Conservation (phyloP, 2,888 invertebrate species). For the Melanostoma mellinum region DNA sequence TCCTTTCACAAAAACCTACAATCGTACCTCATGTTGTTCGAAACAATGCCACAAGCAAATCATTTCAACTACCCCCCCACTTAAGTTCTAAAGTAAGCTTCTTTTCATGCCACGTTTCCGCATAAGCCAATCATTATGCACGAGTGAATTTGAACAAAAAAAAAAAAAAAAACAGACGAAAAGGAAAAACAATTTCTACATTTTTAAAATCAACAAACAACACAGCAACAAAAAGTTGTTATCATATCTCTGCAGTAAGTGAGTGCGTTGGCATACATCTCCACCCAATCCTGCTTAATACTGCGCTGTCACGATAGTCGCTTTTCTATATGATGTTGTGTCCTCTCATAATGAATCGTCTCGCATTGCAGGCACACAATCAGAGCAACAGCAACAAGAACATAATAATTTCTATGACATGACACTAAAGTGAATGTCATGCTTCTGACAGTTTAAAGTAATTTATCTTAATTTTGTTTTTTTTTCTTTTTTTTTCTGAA, state of each 20-base stretch:
- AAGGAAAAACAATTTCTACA: not conserved
- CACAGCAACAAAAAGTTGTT: conserved; percentile 58
- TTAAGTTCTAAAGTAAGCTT: too few species aligned
- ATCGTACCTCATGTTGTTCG: too few species aligned
- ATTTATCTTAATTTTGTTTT: conserved; percentile 53
- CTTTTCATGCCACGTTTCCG: too few species aligned
- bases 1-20: too few species aligned
- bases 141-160: too few species aligned
- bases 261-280: conserved; percentile 2
- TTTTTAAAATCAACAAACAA: conserved; percentile 36
- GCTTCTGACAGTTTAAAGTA: conserved; percentile 53
- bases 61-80: too few species aligned
- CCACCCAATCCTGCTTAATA: not conserved
- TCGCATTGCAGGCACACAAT: conserved; percentile 1
- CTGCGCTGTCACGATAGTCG: not conserved
- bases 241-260: conserved; percentile 60
- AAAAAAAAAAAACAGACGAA: not conserved
- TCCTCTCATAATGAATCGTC: conserved; percentile 35
- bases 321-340: not conserved
- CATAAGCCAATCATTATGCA: too few species aligned
- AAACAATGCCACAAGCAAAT: too few species aligned
- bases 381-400: conserved; percentile 52
- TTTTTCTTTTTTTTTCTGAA: not conserved
- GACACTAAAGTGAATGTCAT: conserved; percentile 52
- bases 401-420: conserved; percentile 50